Conservation (phyloP, 2,888 invertebrate genomes). For the Eristalinus sepulchralis region DNA sequence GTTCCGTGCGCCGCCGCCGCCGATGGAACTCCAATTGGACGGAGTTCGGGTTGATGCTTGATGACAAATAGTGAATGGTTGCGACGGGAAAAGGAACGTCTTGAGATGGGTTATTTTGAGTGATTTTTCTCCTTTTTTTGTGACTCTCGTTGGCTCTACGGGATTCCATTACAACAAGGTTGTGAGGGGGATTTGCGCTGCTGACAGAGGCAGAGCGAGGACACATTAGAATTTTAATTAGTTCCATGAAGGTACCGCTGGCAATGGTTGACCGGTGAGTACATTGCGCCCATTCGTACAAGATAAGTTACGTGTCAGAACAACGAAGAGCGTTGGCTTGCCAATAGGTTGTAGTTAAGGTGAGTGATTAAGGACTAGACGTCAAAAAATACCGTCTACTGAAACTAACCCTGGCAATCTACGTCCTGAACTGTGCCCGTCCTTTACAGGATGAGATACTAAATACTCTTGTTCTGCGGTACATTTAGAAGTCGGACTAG, state of each 20-base stretch:
- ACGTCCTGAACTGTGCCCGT: no score
- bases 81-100: constrained; percentile 32
- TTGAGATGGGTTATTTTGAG: constrained; percentile 67
- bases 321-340: no score
- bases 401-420: no score
- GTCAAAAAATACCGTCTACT: no score
- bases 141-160: neutral
- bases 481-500: no score
- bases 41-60: constrained; percentile 29
- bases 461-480: no score
- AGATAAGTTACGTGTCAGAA: neutral
- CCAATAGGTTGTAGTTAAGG: no score
- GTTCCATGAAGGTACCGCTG: neutral
- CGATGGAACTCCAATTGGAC: constrained; percentile 4
- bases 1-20: neutral
- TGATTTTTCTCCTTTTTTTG: constrained; percentile 11
- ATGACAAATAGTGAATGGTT: constrained; percentile 59
- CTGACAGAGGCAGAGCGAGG: neutral
- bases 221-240: neutral
- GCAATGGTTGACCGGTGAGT: neutral
- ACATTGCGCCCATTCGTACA: no score
- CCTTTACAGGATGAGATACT: no score
- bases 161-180: neutral
- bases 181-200: neutral
- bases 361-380: no score